phyloP scores from a whole-genome alignment of 2,888 invertebrate genomes.

The Chrysolina haemoptera region DNA sequence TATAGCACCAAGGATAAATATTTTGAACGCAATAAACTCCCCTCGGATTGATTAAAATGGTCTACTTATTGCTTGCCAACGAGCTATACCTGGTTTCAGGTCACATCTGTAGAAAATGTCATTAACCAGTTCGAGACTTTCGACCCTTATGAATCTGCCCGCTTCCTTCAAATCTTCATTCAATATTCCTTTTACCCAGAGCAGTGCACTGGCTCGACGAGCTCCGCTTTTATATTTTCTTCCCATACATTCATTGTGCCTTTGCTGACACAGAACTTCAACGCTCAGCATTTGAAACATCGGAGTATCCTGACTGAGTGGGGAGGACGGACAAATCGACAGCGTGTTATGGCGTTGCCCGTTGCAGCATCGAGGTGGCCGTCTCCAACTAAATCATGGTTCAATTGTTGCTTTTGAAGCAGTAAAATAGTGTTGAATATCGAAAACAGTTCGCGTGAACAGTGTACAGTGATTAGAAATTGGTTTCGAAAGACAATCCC shows the following conservation, averaged over 20 bases:
- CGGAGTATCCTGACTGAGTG: conserved; percentile 52
- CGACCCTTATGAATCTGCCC: background rate
- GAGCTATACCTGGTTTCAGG: background rate
- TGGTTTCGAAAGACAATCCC: conserved; percentile 24
- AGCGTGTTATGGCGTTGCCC: conserved; percentile 51
- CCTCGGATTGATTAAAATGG: too few relatives aligned
- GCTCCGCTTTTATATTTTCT: conserved; percentile 36
- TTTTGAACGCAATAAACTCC: too few relatives aligned
- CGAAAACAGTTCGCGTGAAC: background rate
- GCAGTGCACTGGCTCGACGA: conserved; percentile 32
- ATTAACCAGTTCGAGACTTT: background rate
- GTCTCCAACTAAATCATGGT: conserved; percentile 15
- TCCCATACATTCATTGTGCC: conserved; percentile 48
- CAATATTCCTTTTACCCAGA: conserved; percentile 39
- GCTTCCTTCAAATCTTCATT: background rate
- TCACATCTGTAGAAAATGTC: background rate
- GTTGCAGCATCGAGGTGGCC: conserved; percentile 35
- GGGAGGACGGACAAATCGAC: conserved; percentile 48
- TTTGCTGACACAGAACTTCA: conserved; percentile 31
- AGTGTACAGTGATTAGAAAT: conserved; percentile 20
- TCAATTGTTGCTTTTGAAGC: background rate
- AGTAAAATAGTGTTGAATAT: background rate
- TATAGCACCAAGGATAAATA: too few relatives aligned
- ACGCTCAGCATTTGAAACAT: conserved; percentile 47
- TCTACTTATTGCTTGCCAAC: background rate